These are phyloP conservation scores for Phoenicopterus ruber DNA, from an alignment of 2,113 vertebrate genomes.

Conservation along the genomic window DNA sequence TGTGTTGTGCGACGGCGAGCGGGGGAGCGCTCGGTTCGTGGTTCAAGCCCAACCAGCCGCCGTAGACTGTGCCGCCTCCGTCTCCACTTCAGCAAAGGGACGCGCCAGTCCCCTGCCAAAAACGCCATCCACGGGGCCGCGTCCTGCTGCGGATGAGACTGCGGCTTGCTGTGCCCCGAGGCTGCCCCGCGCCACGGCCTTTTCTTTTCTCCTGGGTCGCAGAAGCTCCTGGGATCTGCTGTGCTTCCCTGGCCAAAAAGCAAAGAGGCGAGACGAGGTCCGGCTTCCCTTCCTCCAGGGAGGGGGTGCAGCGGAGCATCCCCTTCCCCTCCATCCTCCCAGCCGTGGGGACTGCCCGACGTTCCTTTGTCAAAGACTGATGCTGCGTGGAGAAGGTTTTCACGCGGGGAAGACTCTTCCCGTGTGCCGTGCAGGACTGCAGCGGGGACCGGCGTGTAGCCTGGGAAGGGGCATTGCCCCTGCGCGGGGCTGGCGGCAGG, in stretches of 20 bases:
- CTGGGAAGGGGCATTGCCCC: not conserved
- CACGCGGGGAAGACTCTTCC: not conserved
- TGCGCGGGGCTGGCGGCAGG: too few species aligned
- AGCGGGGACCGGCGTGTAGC: fast-evolving
- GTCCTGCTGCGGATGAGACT: not conserved
- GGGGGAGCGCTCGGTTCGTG: fast-evolving
- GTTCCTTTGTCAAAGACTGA: not conserved
- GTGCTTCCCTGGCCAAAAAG: not conserved
- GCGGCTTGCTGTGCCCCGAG: not conserved
- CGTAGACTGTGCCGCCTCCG: fast-evolving
- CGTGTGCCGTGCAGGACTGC: not conserved
- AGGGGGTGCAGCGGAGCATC: not conserved
- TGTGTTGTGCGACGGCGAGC: fast-evolving
- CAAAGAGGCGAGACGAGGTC: fast-evolving
- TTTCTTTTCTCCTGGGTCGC: fast-evolving
- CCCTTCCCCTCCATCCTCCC: fast-evolving
- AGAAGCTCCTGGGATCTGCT: not conserved
- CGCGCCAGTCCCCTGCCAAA: not conserved
- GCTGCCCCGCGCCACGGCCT: not conserved
- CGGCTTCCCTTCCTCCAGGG: not conserved
- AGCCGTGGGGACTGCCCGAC: fast-evolving
- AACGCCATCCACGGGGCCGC: not conserved
- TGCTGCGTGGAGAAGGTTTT: not conserved
- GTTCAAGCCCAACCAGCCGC: not conserved
- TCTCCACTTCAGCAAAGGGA: not conserved